These are phyloP conservation scores for Dascyllus trimaculatus DNA, from an alignment of 2,113 vertebrate species.

Conservation along the genomic window DNA sequence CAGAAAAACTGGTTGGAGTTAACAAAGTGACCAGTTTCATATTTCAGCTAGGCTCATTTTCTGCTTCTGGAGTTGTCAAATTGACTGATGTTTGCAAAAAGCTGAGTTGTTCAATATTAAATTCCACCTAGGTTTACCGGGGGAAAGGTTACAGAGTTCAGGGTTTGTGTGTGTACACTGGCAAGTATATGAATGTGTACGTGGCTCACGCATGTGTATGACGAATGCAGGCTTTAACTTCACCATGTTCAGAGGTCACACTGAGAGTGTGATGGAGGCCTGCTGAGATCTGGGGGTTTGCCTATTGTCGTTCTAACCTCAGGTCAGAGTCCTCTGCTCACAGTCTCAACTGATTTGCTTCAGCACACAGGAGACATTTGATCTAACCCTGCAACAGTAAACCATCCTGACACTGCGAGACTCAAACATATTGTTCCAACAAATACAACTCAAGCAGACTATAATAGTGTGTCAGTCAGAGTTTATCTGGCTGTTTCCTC, in stretches of 20 bases:
- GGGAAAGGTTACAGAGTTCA: constrained; percentile 6
- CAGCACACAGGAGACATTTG: constrained; percentile 67
- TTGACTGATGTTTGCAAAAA: constrained; percentile 27
- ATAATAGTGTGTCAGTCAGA: constrained; percentile 59
- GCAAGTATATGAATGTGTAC: constrained; percentile 9
- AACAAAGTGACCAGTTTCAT: constrained; percentile 45
- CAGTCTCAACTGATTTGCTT: constrained; percentile 70
- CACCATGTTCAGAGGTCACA: constrained; percentile 56
- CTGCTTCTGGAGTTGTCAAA: constrained; percentile 5
- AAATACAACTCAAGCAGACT: constrained; percentile 44
- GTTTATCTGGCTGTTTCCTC: constrained; percentile 58
- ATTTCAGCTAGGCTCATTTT: constrained; percentile 31
- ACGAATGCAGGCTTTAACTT: constrained; percentile 49
- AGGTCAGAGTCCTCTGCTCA: constrained; percentile 55
- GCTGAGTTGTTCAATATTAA: constrained; percentile 24
- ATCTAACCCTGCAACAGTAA: constrained; percentile 70
- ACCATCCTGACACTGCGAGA: constrained; percentile 57
- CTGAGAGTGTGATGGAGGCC: constrained; percentile 57
- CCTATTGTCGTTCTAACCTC: constrained; percentile 69
- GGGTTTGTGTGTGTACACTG: constrained; percentile 1
- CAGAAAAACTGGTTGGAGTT: constrained; percentile 69
- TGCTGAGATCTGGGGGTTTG: constrained; percentile 60
- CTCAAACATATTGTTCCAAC: constrained; percentile 55
- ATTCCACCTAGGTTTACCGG: constrained; percentile 3
- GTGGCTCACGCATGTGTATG: constrained; percentile 44